Base-by-base conservation (phyloP, 2,888 invertebrate genomes). In the Chrysomela aeneicollis region DNA sequence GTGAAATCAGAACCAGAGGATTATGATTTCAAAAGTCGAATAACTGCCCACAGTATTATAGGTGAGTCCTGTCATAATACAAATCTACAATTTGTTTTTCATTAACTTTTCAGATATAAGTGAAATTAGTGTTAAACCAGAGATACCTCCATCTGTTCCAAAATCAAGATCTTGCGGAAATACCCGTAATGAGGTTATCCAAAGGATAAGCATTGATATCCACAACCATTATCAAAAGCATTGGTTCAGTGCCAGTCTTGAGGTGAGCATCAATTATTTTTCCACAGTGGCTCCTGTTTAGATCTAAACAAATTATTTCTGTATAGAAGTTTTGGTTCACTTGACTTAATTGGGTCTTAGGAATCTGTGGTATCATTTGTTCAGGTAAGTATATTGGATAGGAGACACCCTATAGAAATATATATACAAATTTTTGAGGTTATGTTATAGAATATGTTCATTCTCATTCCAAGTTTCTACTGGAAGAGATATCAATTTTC, bases 11-110 rank as follows among this genome's bases (percentile, higher is more conserved):
- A 76, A 67, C 54, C 59, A 18, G 74, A 73, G 47, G 71, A 73
- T 50, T 69, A 74, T 60, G 74, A 77, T 66, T 74, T 71, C 58
- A 78, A 79, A 68, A 74, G 76, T 66, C 80, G 78, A 72, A 74
- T 76, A 72, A 76, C 77, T 77, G 76, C 79, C 71, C 79, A 81
- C 82, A 82, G 82, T 82, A 82, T 82, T 82, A 82, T 82, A 82
- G 82, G 82, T 82, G 67, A 73, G 71, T 58, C 30, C 18, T 49
- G 17, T 52, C 21, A n/a, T 3, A 8, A 9, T 30, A 17, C 10
- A 15, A 12, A n/a, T 51, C 5, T 26, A 21, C 10, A 19, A 46
- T 22, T 10, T 51, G 17, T 5, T 52, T 17, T 32, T 18, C 15
- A 19, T 42, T 1, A 9, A 17, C 10, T 42, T 71, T 73, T 47